Conservation (phyloP, 2,797 vertebrate species). For the Prunella strophiata region DNA sequence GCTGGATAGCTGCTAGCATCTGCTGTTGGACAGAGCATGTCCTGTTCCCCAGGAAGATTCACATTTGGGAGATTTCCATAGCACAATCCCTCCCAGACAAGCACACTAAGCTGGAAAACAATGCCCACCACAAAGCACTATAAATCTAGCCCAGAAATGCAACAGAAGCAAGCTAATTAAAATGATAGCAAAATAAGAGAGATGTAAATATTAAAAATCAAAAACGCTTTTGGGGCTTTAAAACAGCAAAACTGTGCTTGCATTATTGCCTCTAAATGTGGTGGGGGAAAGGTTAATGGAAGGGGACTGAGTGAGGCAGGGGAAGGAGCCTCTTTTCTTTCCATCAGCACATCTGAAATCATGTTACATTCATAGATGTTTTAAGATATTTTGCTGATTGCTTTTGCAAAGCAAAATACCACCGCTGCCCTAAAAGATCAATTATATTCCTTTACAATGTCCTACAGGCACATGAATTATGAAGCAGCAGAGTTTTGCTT, state of each 20-base stretch:
- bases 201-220: not conserved
- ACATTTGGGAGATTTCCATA: not conserved
- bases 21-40: not conserved
- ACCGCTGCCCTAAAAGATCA: slow-evolving; percentile 63
- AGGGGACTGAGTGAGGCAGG: slow-evolving; percentile 3
- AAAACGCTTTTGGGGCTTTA: not conserved
- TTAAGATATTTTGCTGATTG: slow-evolving; percentile 63
- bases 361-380: slow-evolving; percentile 10
- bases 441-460: slow-evolving; percentile 70
- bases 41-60: not conserved
- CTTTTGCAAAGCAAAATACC: slow-evolving; percentile 73
- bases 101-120: not conserved
- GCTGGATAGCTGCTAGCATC: not conserved
- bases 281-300: slow-evolving; percentile 33
- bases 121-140: not conserved
- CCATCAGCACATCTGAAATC: slow-evolving; percentile 51
- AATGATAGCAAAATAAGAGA: not conserved
- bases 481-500: slow-evolving; percentile 49
- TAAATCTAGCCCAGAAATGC: not conserved
- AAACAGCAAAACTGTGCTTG: not conserved
- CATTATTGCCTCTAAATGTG: not conserved
- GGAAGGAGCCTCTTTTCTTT: not conserved
- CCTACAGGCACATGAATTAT: slow-evolving; percentile 75
- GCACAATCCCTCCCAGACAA: not conserved
- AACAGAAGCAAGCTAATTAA: not conserved